Evolutionary conservation across 2,888 invertebrate genomes (phyloP).

Genomic region (Elgonia sp.): DNA sequence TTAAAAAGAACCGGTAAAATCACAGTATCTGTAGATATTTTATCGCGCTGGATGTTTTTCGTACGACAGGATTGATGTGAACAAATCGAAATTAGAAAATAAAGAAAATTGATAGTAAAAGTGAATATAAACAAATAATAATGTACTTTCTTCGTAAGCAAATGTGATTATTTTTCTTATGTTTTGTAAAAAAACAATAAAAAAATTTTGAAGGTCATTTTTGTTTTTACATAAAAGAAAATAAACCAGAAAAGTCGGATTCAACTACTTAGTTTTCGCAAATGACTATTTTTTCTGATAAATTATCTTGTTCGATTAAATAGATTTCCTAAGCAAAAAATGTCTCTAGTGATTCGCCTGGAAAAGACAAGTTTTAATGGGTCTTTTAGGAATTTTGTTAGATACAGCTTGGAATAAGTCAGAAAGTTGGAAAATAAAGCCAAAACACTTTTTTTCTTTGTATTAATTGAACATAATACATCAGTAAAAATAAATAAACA

Average conservation of each 20-base stretch:
- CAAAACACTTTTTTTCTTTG: too few relatives aligned
- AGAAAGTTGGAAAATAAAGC: too few relatives aligned
- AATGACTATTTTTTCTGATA: not conserved
- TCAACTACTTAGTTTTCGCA: too few relatives aligned
- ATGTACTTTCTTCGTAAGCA: too few relatives aligned
- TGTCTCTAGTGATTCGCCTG: not conserved
- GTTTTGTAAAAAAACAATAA: too few relatives aligned
- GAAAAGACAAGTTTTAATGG: constrained; percentile 1
- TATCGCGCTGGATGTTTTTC: not conserved
- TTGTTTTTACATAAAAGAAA: too few relatives aligned
- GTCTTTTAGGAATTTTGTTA: constrained; percentile 4
- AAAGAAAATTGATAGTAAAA: not conserved
- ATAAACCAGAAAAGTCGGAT: too few relatives aligned
- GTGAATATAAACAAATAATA: not conserved
- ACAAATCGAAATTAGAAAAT: not conserved
- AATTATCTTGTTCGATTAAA: not conserved
- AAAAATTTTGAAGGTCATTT: too few relatives aligned
- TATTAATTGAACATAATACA: too few relatives aligned
- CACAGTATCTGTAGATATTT: not conserved
- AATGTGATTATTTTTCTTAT: too few relatives aligned
- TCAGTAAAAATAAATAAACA: too few relatives aligned
- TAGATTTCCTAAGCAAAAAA: not conserved
- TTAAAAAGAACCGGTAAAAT: not conserved
- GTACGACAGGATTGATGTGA: not conserved
- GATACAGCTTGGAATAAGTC: not conserved